Evolutionary conservation across 2,888 invertebrate genomes (phyloP).

Genomic region (Nomada goodeniana): DNA sequence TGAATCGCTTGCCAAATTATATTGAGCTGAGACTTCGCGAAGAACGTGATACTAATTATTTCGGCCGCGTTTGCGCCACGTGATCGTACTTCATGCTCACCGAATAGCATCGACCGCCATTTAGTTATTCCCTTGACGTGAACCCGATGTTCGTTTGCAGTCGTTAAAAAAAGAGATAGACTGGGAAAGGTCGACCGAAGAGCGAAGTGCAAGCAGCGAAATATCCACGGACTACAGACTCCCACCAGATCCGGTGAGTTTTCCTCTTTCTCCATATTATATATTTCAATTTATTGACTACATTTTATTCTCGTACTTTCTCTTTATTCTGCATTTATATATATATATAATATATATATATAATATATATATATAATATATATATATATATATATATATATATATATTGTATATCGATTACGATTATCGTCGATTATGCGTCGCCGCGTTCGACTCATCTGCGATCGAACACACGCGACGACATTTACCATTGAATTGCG

Average conservation of each 20-base stretch:
- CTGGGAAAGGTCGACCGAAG: conserved; percentile 90
- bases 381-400: conserved; percentile 52
- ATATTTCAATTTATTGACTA: conserved; percentile 70
- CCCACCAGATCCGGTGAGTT: conserved; percentile 93
- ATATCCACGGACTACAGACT: conserved; percentile 92
- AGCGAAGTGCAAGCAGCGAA: conserved; percentile 92
- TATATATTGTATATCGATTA: conserved; percentile 57
- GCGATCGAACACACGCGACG: conserved; percentile 72
- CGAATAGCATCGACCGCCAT: conserved; percentile 35
- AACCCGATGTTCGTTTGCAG: conserved; percentile 85
- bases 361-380: conserved; percentile 53
- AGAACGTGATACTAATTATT: not conserved
- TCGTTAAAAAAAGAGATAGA: conserved; percentile 95
- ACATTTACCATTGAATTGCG: conserved; percentile 66
- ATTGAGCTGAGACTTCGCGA: not conserved
- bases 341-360: conserved; percentile 53
- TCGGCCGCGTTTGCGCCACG: not conserved
- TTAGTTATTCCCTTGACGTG: conserved; percentile 58
- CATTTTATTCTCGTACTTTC: conserved; percentile 80
- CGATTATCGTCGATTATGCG: conserved; percentile 54
- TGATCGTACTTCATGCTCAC: not conserved
- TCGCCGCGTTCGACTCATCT: conserved; percentile 74
- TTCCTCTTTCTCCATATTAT: conserved; percentile 64
- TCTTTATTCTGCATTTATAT: conserved; percentile 80
- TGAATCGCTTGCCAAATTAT: not conserved